Evolutionary conservation across 2,113 vertebrate genomes (phyloP).

Genomic region (Ictidomys tridecemlineatus): DNA sequence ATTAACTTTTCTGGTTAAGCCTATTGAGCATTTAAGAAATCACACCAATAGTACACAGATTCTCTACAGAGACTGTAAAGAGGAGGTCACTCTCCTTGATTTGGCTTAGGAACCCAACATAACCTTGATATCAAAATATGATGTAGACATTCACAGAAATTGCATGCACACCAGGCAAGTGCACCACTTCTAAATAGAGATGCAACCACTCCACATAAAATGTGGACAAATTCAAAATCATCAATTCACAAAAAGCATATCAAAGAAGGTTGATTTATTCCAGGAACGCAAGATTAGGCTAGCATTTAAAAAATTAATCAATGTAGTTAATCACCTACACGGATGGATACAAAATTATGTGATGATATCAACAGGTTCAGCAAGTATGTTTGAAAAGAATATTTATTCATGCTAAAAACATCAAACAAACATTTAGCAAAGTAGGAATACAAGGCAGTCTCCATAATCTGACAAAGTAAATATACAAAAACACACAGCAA

Average conservation of each 20-base stretch:
- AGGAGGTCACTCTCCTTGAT: neutral
- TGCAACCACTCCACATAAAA: neutral
- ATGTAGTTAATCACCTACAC: neutral
- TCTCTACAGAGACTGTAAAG: neutral
- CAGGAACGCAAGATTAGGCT: neutral
- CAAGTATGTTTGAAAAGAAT: neutral
- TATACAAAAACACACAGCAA: neutral
- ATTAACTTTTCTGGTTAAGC: neutral
- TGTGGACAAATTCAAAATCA: neutral
- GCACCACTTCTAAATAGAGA: neutral
- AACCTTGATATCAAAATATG: neutral
- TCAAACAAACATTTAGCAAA: neutral
- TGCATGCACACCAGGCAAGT: fast-evolving
- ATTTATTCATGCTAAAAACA: neutral
- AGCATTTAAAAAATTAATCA: neutral
- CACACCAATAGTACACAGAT: no score
- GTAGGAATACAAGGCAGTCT: neutral
- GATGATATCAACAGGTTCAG: neutral
- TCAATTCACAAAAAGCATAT: neutral
- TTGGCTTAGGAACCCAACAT: neutral
- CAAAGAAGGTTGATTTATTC: neutral
- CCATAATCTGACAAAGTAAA: neutral
- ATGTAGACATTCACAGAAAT: neutral
- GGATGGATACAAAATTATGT: neutral
- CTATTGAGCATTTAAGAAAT: neutral